Base-by-base conservation (phyloP, 1,140 invertebrate species). In the Wasmannia auropunctata region DNA sequence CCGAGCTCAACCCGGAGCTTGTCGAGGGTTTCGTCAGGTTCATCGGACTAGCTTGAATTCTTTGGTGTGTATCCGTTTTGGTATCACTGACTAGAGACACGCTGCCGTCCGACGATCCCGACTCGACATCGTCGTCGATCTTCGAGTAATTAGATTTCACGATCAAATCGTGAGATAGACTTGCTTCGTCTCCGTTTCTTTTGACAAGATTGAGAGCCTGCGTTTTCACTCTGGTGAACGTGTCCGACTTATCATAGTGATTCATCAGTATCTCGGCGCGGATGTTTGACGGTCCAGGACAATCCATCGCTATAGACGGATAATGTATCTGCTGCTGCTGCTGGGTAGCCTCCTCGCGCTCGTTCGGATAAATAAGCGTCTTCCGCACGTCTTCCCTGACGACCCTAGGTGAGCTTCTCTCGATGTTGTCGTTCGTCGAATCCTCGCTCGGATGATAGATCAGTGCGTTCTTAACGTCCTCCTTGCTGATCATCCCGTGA, bases 391-490 rank as follows among this genome's bases (percentile, higher is more conserved):
- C 95, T 3, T 94, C 93, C 1, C 92, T 88, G 0, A 67, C 87
- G 22, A 94, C 93, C 22, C 93, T 89, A 11, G 94, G 92, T 0
- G 95, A 92, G 88, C 96, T 96, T 0, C 95, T 94, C 69, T 96
- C 96, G 0, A 96, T 40, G 40, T 96, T 97, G 34, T 97, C 97
- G 83, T 97, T 97, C 22, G 97, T 97, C 2, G 97, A 96, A 85
- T 98, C 97, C 95, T 98, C 97, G 1, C 96, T 97, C 0, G 97
- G 97, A 95, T 98, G 98, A 91, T 98, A 98, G 62, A 98, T 98
- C 69, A 99, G 97, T 3, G 97, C 97, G 56, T 96, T 97, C 92
- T 98, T 98, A 0, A 99, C 97, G 87, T 98, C 98, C 80, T 98
- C 98, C 63, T 98, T 96, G 3, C 97, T 96, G 62, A 97, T 95